These are phyloP conservation scores for Anguilla anguilla DNA, from an alignment of 2,797 vertebrate species.

Conservation along the genomic window DNA sequence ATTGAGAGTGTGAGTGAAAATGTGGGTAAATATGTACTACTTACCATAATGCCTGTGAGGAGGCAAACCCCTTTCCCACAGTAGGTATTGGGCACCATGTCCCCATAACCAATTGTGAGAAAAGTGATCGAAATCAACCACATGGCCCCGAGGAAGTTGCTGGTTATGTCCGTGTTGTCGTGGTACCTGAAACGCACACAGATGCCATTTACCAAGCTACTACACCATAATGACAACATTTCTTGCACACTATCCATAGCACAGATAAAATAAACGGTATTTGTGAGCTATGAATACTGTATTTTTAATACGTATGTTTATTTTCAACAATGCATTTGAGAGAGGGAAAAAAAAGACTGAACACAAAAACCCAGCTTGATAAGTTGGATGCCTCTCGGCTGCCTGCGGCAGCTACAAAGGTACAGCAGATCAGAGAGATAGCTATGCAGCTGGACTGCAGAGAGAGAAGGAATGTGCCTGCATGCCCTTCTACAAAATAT, in stretches of 20 bases:
- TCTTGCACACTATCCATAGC: background rate
- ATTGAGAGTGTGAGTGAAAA: background rate
- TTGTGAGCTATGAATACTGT: background rate
- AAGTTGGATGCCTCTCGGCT: background rate
- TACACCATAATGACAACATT: background rate
- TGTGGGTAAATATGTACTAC: conserved; percentile 44
- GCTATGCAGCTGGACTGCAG: background rate
- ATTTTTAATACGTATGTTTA: background rate
- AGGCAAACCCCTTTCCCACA: conserved; percentile 99
- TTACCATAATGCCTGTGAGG: conserved; percentile 99
- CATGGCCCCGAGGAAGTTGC: conserved; percentile 99
- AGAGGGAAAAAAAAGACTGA: background rate
- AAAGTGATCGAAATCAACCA: conserved; percentile 99
- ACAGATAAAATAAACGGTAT: background rate
- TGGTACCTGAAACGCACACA: conserved; percentile 84
- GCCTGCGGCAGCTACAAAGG: background rate
- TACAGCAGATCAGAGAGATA: background rate
- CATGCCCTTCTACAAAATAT: background rate
- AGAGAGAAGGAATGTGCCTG: background rate
- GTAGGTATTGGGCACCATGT: conserved; percentile 99
- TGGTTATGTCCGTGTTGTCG: conserved; percentile 95
- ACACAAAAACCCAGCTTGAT: background rate
- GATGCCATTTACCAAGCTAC: background rate
- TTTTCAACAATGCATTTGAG: background rate
- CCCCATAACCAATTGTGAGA: conserved; percentile 98